Evolutionary conservation across 2,888 invertebrate genomes (phyloP).

Genomic region (Calliopum simillimum): DNA sequence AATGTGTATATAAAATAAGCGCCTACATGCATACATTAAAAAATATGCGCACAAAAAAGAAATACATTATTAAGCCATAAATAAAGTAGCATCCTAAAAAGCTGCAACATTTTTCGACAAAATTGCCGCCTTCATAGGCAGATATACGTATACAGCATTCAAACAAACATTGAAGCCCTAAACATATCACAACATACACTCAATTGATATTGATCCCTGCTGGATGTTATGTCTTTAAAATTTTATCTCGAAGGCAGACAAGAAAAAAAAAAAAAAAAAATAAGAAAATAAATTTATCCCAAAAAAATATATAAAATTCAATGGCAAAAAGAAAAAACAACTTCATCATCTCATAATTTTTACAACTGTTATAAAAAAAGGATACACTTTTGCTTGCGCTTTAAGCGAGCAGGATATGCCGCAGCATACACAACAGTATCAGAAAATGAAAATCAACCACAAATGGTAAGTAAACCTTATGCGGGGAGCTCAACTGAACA

Average conservation of each 20-base stretch:
- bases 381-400: conserved; percentile 9
- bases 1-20: conserved; percentile 46
- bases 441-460: not conserved
- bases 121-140: not conserved
- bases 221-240: not conserved
- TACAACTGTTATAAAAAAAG: conserved; percentile 24
- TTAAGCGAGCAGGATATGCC: too few relatives aligned
- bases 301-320: too few relatives aligned
- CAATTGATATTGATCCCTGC: conserved; percentile 24
- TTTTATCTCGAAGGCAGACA: too few relatives aligned
- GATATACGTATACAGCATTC: too few relatives aligned
- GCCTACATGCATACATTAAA: not conserved
- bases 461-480: conserved; percentile 13
- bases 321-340: not conserved
- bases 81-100: conserved; percentile 18
- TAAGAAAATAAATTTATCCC: too few relatives aligned
- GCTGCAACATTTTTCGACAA: not conserved
- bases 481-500: not conserved
- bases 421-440: too few relatives aligned
- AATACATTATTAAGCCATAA: conserved; percentile 22
- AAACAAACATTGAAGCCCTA: not conserved
- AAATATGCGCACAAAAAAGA: not conserved
- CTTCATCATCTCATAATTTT: conserved; percentile 20
- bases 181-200: not conserved
- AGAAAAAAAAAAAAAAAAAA: too few relatives aligned